These are phyloP conservation scores for Hipparchia semele DNA, from an alignment of 2,888 invertebrate species.

Conservation along the genomic window DNA sequence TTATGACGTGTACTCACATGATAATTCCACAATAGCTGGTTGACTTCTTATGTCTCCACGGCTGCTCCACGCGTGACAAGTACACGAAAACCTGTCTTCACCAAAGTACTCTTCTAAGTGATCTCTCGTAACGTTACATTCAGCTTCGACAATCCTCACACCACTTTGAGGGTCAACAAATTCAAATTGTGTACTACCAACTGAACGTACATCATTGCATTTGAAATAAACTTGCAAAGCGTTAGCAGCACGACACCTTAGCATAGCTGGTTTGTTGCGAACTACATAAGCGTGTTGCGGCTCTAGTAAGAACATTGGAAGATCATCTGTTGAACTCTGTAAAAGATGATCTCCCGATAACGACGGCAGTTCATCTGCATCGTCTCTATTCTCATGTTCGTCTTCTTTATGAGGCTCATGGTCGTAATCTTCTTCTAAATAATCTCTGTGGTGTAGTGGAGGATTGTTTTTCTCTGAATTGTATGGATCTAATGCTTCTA, in stretches of 20 bases:
- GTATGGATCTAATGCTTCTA: constrained; percentile 76
- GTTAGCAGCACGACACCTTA: constrained; percentile 95
- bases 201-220: constrained; percentile 91
- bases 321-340: constrained; percentile 85
- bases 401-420: constrained; percentile 75
- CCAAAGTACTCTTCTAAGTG: constrained; percentile 97
- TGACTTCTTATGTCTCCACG: constrained; percentile 94
- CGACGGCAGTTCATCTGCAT: constrained; percentile 77
- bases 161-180: constrained; percentile 96
- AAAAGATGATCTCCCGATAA: constrained; percentile 74
- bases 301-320: constrained; percentile 94
- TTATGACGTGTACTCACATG: constrained; percentile 89
- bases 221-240: constrained; percentile 94
- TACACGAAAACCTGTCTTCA: constrained; percentile 94
- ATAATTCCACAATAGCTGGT: constrained; percentile 93
- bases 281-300: constrained; percentile 95
- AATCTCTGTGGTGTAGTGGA: constrained; percentile 68
- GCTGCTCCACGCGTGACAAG: constrained; percentile 96
- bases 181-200: constrained; percentile 88
- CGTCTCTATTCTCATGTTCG: constrained; percentile 75
- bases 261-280: constrained; percentile 93
- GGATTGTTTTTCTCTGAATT: constrained; percentile 73
- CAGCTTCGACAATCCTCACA: constrained; percentile 93
- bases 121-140: constrained; percentile 93
- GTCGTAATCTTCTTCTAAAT: constrained; percentile 78